Base-by-base conservation (phyloP, 2,888 invertebrate species). In the Chironomus riparius region DNA sequence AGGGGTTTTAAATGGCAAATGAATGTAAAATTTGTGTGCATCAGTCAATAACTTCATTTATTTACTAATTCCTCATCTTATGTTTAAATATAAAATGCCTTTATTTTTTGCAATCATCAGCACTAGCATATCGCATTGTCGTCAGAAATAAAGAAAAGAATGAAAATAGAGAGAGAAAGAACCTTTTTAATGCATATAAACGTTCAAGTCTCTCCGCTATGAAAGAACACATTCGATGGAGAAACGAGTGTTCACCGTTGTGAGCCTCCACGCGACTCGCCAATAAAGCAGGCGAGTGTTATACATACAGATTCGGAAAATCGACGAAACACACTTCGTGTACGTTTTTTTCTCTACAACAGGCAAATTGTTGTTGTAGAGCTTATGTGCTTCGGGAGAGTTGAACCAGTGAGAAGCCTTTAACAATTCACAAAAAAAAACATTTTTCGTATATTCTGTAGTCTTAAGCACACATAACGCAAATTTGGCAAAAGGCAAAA, bases 401-500 rank as follows among this genome's bases (percentile, higher is more conserved):
- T 38, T 65, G 68, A 68, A 21, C 70, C 38, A 70, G 47, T 47
- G 70, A 70, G 70, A 71, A 72, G 72, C 72, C 72, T 72, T 72
- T 72, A 72, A 72, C 72, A 72, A 72, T 72, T 72, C 72, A 72
- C 72, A 72, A 72, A 72, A 72, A 50, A 50, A 50, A 28, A 72
- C 48, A 24, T 72, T 62, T 71, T 71, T 71, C 70, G 70, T 48
- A 18, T 71, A 48, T 72, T 22, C 50, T 72, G 28, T 72, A 61
- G 72, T 72, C 72, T 72, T 72, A 72, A 72, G 72, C 72, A 72
- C 72, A 72, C 72, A 72, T 72, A 72, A 72, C 72, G 72, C 72
- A 72, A 72, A 72, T 72, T 72, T 72, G 62, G 72, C 72, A 72
- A 72, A 72, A 71, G 62, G 72, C 72, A 72, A 72, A 72, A 71